Base-by-base conservation (phyloP, 1,140 invertebrate species). In the Thaumatotibia leucotreta region DNA sequence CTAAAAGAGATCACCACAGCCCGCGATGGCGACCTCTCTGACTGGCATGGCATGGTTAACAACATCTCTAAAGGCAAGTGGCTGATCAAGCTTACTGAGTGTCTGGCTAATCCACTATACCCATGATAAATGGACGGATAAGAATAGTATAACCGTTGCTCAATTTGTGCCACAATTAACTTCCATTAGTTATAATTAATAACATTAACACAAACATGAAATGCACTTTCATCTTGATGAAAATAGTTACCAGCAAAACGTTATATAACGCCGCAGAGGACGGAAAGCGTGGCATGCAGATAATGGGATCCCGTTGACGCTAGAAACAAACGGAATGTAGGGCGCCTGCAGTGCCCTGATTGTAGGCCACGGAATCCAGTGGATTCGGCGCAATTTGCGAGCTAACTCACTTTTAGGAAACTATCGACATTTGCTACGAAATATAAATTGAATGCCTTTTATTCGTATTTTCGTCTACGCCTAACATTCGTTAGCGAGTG, bases 261-360 rank as follows among this genome's bases (percentile, higher is more conserved):
- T 45, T 20, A 20, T 45, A 45, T 4, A 39, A 39, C 14, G 39
- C 11, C 11, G 24, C 27, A 31, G 10, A 14, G 8, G 24, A 31
- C 52, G 9, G 24, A 58, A 31, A 58, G 27, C 52, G 24, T 58
- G 24, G 52, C 52, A 58, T 58, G 52, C 27, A 29, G 52, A 58
- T 58, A 58, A 54, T 54, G 14, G 23, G 52, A 58, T 58, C 52
- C 24, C 23, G 50, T 24, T 27, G 52, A 52, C 23, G 23, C 11
- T 58, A n/a, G 39, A 17, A 39, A 45, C 39, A 45, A 45, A 45
- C 52, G 52, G 52, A 58, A 58, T 58, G 52, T 58, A 58, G 52
- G 52, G 24, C 52, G 52, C 23, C 52, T 58, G 52, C 52, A 58
- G 52, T 58, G 52, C 23, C 52, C 52, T 58, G 23, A 58, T 58